Conservation (phyloP, 1,140 invertebrate species). For the Gryon sp. region DNA sequence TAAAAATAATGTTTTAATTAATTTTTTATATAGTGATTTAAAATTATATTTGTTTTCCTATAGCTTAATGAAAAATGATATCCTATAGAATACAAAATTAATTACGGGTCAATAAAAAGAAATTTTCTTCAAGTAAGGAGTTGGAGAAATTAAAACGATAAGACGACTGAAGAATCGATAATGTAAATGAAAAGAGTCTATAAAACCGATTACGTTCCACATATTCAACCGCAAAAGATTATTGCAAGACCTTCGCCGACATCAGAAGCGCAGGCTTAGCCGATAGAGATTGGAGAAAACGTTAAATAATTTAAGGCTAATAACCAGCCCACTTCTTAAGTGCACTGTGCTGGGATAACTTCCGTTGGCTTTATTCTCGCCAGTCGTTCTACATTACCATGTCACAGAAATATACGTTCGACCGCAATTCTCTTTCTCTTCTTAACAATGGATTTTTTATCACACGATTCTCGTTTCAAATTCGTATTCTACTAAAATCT, state of each 20-base stretch:
- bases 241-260: slow-evolving; percentile 16
- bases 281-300: slow-evolving; percentile 46
- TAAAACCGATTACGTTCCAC: slow-evolving; percentile 36
- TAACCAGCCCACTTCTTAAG: slow-evolving; percentile 51
- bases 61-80: too few relatives aligned
- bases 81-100: too few relatives aligned
- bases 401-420: slow-evolving; percentile 30
- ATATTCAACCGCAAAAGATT: slow-evolving; percentile 38
- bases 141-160: not conserved
- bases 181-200: slow-evolving; percentile 25
- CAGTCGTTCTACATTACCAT: slow-evolving; percentile 49
- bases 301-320: slow-evolving; percentile 64
- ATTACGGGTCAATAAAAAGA: too few relatives aligned
- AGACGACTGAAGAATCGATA: not conserved
- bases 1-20: too few relatives aligned
- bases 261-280: slow-evolving; percentile 21
- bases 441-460: slow-evolving; percentile 46
- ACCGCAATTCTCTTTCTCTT: slow-evolving; percentile 45
- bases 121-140: not conserved
- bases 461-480: slow-evolving; percentile 34
- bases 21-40: too few relatives aligned
- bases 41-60: too few relatives aligned
- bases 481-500: slow-evolving; percentile 31
- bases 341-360: slow-evolving; percentile 53
- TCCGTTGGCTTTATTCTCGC: slow-evolving; percentile 48